A percentile compares a stretch with the other conserved stretches of the same genome.
phyloP scores from a whole-genome alignment of 2,888 invertebrate species.

The Drosophila yooni region DNA sequence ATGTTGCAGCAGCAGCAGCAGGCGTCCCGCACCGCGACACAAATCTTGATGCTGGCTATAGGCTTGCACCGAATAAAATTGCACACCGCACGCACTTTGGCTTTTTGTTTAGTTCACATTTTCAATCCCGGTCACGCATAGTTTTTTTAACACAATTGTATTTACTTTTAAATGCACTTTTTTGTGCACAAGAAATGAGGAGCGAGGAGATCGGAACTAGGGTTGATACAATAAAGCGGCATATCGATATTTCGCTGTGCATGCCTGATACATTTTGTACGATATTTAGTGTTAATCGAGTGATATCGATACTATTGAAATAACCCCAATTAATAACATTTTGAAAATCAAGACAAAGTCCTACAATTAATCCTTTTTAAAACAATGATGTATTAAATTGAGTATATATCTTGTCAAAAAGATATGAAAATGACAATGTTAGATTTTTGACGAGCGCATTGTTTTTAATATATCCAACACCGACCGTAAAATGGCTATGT shows the following conservation, averaged over 20 bases:
- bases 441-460: not conserved
- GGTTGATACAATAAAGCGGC: conserved; percentile 19
- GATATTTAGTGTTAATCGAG: not conserved
- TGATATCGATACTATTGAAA: not conserved
- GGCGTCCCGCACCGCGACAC: conserved; percentile 54
- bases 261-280: not conserved
- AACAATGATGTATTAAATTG: not conserved
- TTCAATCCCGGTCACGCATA: conserved; percentile 11
- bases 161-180: conserved; percentile 46
- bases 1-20: conserved; percentile 64
- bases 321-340: not conserved
- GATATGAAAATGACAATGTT: not conserved
- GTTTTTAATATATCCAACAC: not conserved
- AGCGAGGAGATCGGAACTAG: conserved; percentile 36
- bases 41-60: conserved; percentile 46
- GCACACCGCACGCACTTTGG: conserved; percentile 35
- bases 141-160: conserved; percentile 22
- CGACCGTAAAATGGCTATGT: not conserved
- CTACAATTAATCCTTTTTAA: not conserved
- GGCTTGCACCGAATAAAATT: conserved; percentile 24
- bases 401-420: not conserved
- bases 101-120: conserved; percentile 28
- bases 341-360: not conserved
- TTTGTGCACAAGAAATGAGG: conserved; percentile 35
- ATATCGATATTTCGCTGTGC: conserved; percentile 12